A percentile compares a stretch with the other conserved stretches of the same genome.
Conservation (phyloP, 1,140 invertebrate genomes). For the Megalopta genalis region DNA sequence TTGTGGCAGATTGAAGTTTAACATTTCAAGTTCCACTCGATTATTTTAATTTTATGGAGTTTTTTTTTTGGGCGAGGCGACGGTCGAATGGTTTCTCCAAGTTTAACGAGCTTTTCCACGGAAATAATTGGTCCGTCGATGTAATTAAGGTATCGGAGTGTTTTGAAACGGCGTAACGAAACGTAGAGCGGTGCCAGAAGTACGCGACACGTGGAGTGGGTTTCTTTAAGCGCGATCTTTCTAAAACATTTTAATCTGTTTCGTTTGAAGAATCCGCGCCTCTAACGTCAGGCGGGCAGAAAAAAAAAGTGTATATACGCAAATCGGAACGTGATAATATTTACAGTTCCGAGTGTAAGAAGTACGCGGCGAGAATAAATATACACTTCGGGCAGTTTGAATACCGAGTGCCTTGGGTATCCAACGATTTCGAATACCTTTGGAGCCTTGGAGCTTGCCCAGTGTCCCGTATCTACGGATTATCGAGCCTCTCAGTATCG, state of each 20-base stretch:
- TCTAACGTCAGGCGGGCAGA: slow-evolving; percentile 39
- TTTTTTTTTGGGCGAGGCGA: too few relatives aligned
- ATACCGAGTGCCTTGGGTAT: slow-evolving; percentile 23
- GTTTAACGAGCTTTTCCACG: too few relatives aligned
- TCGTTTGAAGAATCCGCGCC: slow-evolving; percentile 38
- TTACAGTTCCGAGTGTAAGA: slow-evolving; percentile 54
- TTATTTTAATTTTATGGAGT: too few relatives aligned
- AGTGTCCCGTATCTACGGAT: too few relatives aligned
- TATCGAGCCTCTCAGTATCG: too few relatives aligned
- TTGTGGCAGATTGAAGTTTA: too few relatives aligned
- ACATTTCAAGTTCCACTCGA: too few relatives aligned
- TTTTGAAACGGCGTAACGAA: background rate
- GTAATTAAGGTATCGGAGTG: background rate
- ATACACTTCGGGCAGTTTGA: slow-evolving; percentile 43
- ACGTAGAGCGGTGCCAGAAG: background rate
- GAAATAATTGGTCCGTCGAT: background rate
- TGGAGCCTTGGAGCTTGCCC: slow-evolving; percentile 11
- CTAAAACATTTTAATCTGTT: slow-evolving; percentile 28
- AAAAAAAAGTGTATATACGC: slow-evolving; percentile 50
- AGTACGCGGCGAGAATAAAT: slow-evolving; percentile 56
- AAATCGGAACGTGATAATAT: slow-evolving; percentile 55
- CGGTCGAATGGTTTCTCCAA: too few relatives aligned
- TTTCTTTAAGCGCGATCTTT: slow-evolving; percentile 1
- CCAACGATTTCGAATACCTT: slow-evolving; percentile 16
- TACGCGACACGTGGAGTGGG: background rate